These are phyloP conservation scores for Noctuana brunneofusca DNA, from an alignment of 2,888 invertebrate genomes.

Conservation along the genomic window DNA sequence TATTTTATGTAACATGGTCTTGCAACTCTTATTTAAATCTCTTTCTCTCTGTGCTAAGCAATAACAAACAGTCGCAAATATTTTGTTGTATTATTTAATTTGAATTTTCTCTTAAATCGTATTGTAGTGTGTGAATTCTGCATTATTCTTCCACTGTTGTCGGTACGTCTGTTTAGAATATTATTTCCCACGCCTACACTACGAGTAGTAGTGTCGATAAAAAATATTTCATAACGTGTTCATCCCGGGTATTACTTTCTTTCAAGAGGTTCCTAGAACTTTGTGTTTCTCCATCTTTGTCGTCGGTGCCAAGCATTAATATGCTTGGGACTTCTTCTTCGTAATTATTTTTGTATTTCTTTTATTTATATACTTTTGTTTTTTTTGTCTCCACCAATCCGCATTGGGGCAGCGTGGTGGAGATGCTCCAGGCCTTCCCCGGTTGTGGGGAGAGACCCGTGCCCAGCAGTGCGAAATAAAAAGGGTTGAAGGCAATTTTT, in stretches of 20 bases:
- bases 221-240: neutral
- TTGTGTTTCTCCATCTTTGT: neutral
- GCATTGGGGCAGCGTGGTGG: no score
- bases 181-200: conserved; percentile 11
- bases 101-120: neutral
- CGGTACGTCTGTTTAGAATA: neutral
- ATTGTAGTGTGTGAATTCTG: conserved; percentile 10
- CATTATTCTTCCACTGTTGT: conserved; percentile 10
- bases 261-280: neutral
- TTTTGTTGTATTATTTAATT: neutral
- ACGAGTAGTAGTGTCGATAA: neutral
- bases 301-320: neutral
- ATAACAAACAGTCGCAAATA: neutral
- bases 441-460: no score
- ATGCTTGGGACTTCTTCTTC: no score
- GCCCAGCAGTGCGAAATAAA: no score
- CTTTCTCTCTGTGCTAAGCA: no score
- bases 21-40: no score
- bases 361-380: no score
- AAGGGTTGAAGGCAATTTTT: no score
- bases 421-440: no score
- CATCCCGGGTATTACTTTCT: conserved; percentile 11
- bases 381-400: no score
- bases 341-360: no score
- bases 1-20: no score